Evolutionary conservation across 2,113 vertebrate species (phyloP).

Genomic region (Semicossyphus pulcher): DNA sequence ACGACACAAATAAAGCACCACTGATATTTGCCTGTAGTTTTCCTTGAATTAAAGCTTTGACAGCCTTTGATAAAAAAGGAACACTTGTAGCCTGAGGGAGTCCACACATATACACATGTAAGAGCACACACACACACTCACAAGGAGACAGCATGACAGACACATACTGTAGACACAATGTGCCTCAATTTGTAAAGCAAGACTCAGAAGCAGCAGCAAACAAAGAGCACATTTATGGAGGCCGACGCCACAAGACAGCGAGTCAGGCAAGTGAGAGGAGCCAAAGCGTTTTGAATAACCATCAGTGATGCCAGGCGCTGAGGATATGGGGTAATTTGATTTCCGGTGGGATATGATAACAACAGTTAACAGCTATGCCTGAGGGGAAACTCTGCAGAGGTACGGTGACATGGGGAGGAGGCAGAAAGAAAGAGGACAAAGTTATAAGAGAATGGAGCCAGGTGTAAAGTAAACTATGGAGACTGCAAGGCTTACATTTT

Average conservation of each 20-base stretch:
- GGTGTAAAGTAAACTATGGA: conserved; percentile 53
- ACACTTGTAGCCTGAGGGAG: conserved; percentile 52
- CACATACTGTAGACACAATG: conserved; percentile 66
- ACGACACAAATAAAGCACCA: conserved; percentile 40
- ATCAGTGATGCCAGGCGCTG: conserved; percentile 65
- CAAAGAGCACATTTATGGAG: conserved; percentile 82
- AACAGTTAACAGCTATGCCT: conserved; percentile 70
- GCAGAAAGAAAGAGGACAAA: conserved; percentile 27
- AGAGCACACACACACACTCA: conserved; percentile 27
- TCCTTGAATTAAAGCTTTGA: conserved; percentile 55
- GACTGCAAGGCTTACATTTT: conserved; percentile 55
- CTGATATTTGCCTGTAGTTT: conserved; percentile 43
- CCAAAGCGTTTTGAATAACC: conserved; percentile 82
- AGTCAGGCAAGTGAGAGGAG: conserved; percentile 70
- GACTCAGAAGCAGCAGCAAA: conserved; percentile 78
- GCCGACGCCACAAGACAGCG: conserved; percentile 77
- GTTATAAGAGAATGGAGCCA: conserved; percentile 25
- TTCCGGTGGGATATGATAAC: conserved; percentile 79
- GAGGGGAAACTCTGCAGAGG: conserved; percentile 58
- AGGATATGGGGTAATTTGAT: conserved; percentile 80
- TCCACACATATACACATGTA: conserved; percentile 39
- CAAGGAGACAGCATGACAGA: conserved; percentile 60
- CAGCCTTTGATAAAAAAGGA: conserved; percentile 46
- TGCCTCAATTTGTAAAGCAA: conserved; percentile 83
- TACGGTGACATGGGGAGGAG: conserved; percentile 49